Evolutionary conservation across 2,888 invertebrate genomes (phyloP).

Genomic region (Patella pellucida): DNA sequence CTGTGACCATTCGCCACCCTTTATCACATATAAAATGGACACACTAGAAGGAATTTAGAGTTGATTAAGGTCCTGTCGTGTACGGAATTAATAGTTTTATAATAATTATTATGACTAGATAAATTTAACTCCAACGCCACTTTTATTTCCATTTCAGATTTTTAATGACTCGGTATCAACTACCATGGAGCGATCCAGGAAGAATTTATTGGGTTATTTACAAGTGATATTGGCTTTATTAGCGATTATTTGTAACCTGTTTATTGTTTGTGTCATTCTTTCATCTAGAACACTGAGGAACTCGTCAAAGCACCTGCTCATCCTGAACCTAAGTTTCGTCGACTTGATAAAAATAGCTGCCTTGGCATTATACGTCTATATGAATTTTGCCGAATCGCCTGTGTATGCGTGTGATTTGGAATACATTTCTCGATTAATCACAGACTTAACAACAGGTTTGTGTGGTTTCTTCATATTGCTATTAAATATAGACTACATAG

Average conservation of each 20-base stretch:
- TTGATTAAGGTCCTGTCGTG: too few relatives aligned
- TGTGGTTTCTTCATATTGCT: background rate
- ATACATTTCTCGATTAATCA: background rate
- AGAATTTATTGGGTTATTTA: conserved; percentile 1
- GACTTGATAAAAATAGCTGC: background rate
- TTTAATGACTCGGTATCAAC: too few relatives aligned
- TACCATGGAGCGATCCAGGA: background rate
- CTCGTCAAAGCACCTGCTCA: background rate
- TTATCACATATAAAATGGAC: too few relatives aligned
- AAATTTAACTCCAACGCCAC: too few relatives aligned
- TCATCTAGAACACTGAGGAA: background rate
- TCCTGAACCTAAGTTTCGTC: background rate
- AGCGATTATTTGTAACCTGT: background rate
- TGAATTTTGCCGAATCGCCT: background rate
- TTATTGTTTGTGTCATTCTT: conserved; percentile 4
- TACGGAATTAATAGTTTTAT: too few relatives aligned
- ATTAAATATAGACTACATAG: background rate
- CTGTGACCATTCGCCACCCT: too few relatives aligned
- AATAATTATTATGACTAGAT: too few relatives aligned
- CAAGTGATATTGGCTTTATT: background rate
- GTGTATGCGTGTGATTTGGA: background rate
- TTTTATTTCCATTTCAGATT: too few relatives aligned
- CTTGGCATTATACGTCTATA: background rate
- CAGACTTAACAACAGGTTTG: background rate
- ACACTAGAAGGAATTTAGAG: too few relatives aligned